Conservation (phyloP, 1,140 invertebrate species). For the Drosophila auraria region DNA sequence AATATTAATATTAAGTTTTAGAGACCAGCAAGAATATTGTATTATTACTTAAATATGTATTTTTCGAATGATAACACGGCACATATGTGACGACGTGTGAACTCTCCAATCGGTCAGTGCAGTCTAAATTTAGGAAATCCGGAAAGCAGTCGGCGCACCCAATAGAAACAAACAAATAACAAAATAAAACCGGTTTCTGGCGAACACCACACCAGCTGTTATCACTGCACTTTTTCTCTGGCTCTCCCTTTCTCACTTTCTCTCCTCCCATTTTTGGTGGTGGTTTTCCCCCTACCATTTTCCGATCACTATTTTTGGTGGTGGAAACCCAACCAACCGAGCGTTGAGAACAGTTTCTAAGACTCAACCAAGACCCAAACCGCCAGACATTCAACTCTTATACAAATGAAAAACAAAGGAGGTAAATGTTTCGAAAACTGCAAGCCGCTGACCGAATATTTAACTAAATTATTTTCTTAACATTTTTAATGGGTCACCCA, state of each 20-base stretch:
- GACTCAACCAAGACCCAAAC: conserved; percentile 36
- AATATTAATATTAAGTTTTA: neutral
- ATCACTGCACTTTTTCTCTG: conserved; percentile 17
- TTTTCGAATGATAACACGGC: neutral
- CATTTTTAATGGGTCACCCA: conserved; percentile 56
- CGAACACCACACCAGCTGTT: conserved; percentile 12
- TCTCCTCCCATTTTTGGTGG: conserved; percentile 36
- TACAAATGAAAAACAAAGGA: conserved; percentile 5
- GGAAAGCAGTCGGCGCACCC: neutral
- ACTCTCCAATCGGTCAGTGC: conserved; percentile 24
- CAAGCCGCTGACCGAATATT: conserved; percentile 45
- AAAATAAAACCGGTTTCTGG: conserved; percentile 51
- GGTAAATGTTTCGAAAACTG: conserved; percentile 1
- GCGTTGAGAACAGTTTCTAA: conserved; percentile 16
- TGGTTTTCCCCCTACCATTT: conserved; percentile 27
- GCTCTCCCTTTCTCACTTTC: neutral
- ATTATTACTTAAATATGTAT: neutral
- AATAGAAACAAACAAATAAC: conserved; percentile 24
- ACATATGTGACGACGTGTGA: conserved; percentile 10
- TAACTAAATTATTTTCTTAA: conserved; percentile 50
- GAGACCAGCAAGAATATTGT: no score
- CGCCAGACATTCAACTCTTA: conserved; percentile 27
- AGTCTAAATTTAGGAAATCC: conserved; percentile 32
- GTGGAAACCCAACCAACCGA: conserved; percentile 32
- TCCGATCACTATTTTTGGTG: conserved; percentile 33